phyloP scores from a whole-genome alignment of 2,888 invertebrate species.

The Platycnemis pennipes region DNA sequence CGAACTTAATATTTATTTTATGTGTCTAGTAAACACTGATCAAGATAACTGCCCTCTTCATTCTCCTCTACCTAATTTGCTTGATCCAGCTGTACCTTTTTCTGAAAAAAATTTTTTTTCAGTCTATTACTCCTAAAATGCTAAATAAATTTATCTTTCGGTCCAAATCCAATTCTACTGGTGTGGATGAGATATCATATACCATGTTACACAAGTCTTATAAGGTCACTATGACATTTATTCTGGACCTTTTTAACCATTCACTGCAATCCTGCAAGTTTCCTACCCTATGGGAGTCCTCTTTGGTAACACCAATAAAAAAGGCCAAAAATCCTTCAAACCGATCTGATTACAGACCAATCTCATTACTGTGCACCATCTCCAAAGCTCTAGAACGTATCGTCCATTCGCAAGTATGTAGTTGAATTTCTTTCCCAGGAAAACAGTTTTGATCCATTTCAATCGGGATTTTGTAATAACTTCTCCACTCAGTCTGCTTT shows the following conservation, averaged over 20 bases:
- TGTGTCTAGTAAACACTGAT: neutral
- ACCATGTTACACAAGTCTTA: neutral
- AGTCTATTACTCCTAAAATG: neutral
- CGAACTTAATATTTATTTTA: too few species aligned
- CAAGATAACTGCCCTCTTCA: neutral
- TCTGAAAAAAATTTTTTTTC: neutral
- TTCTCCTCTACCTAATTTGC: neutral
- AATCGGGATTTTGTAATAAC: neutral
- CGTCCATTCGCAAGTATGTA: too few species aligned
- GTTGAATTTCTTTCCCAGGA: too few species aligned
- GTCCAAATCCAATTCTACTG: too few species aligned
- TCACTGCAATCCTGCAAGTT: neutral
- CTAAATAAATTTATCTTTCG: too few species aligned
- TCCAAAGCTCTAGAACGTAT: too few species aligned
- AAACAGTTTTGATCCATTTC: too few species aligned
- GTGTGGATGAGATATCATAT: too few species aligned
- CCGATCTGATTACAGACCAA: too few species aligned
- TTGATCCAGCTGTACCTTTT: neutral
- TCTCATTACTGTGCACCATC: too few species aligned
- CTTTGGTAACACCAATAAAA: neutral
- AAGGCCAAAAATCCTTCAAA: too few species aligned
- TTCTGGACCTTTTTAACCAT: neutral
- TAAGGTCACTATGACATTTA: neutral
- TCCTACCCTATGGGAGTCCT: neutral
- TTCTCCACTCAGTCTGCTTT: neutral